Conservation (phyloP, 30 jellyfish, hydroid and myxozoan species). For the Turritopsis dohrnii region DNA sequence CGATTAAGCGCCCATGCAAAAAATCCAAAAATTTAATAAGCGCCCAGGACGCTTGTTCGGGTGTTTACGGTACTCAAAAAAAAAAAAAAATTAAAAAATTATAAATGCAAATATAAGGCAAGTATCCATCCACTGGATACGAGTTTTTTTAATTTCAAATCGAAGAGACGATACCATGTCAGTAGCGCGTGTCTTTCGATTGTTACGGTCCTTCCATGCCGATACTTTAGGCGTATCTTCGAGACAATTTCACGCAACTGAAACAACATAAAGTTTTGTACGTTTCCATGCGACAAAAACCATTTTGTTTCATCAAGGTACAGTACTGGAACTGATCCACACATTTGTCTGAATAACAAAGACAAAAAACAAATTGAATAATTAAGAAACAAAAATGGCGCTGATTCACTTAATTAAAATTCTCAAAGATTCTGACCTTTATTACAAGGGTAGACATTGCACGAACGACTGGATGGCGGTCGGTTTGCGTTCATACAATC, state of each 20-base stretch:
- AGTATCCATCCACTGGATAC: too few species aligned
- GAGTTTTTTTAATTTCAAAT: too few species aligned
- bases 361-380: neutral
- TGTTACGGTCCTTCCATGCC: neutral
- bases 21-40: too few species aligned
- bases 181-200: too few species aligned
- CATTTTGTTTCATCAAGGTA: neutral
- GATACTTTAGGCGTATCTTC: neutral
- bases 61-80: too few species aligned
- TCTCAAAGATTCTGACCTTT: neutral
- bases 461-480: neutral
- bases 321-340: conserved; percentile 8
- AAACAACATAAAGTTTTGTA: conserved; percentile 3
- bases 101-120: too few species aligned
- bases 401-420: too few species aligned
- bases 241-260: neutral
- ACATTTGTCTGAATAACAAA: conserved; percentile 3
- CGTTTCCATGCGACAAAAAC: conserved; percentile 5
- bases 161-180: too few species aligned
- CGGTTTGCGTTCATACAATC: neutral
- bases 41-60: too few species aligned
- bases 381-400: neutral
- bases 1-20: too few species aligned
- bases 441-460: conserved; percentile 1
- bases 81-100: too few species aligned